Evolutionary conservation across 1,140 invertebrate species (phyloP), one percentile per base, ranked within the genome.

Genomic region (Diploscapter pachys): DNA sequence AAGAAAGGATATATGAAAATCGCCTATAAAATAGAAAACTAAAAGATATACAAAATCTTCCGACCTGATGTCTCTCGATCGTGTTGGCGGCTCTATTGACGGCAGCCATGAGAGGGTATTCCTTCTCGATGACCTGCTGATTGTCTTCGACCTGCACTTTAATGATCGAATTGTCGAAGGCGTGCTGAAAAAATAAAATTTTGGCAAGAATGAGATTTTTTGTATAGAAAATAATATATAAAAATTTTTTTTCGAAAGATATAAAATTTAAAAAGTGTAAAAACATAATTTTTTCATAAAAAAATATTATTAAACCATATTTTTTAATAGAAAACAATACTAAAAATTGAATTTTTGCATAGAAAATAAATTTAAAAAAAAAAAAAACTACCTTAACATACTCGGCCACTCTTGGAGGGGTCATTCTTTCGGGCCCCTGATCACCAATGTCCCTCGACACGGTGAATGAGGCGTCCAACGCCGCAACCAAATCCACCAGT

Each of bases 401-500:
- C 55, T 92, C 89, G 75, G 91, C 92, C 2, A 94, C 91, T 57
- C 89, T 89, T 0, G 90, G 90, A 3, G 95, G 91, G 0, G 93
- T 89, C 95, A 97, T 97, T 78, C 94, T 88, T 85, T 97, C 95
- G 0, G 95, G 95, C 87, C 97, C 95, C 0, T 91, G 90, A 3
- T 92, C 93, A 66, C 92, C 92, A 85, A 96, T 93, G 87, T 96
- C 94, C 72, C 93, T 89, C 9, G 91, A 91, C 57, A 93, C 90
- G 81, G 91, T 90, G 71, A 65, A 80, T 51, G 59, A 53, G 4
- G 56, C 69, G 31, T 80, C 78, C 52, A 79, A 69, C 3, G 73
- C 73, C 55, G 63, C 66, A 50, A 74, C 75, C 5, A 75, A n/a
- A 9, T 72, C 53, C n/a, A 72, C 31, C 2, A 80, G 72, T 1